Evolutionary conservation across 2,113 vertebrate genomes (phyloP).

Genomic region (Thunnus thynnus): DNA sequence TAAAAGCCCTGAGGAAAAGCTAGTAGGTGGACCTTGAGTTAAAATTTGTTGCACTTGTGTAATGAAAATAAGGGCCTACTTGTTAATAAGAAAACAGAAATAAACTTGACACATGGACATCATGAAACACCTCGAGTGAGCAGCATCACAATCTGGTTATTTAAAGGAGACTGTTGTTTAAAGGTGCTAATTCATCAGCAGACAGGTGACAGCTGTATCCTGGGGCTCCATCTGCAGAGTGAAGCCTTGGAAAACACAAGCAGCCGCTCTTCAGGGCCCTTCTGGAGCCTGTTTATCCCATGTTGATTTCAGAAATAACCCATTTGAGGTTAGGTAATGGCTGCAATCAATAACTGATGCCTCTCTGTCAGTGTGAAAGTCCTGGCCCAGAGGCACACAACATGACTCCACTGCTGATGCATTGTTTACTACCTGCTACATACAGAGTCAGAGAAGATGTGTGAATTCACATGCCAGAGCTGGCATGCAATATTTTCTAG

Average conservation of each 20-base stretch:
- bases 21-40: no score
- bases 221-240: slow-evolving; percentile 61
- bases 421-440: not conserved
- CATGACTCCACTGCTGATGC: slow-evolving; percentile 5
- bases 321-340: slow-evolving; percentile 59
- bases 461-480: not conserved
- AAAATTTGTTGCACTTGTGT: no score
- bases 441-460: not conserved
- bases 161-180: slow-evolving; percentile 53
- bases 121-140: not conserved
- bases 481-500: not conserved
- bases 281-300: slow-evolving; percentile 59
- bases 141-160: slow-evolving; percentile 35
- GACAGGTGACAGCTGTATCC: slow-evolving; percentile 63
- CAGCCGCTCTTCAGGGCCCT: slow-evolving; percentile 51
- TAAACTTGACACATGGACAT: not conserved
- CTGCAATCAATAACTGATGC: slow-evolving; percentile 76
- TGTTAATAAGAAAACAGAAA: not conserved
- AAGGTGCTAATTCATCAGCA: slow-evolving; percentile 62
- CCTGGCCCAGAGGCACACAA: not conserved
- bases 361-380: slow-evolving; percentile 29
- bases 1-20: not conserved
- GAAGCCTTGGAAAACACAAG: slow-evolving; percentile 34
- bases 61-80: not conserved
- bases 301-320: slow-evolving; percentile 62